A percentile compares a stretch with the other conserved stretches of the same genome.
phyloP scores from a whole-genome alignment of 2,797 vertebrate species.

The Parauchenoglanis punctatus region DNA sequence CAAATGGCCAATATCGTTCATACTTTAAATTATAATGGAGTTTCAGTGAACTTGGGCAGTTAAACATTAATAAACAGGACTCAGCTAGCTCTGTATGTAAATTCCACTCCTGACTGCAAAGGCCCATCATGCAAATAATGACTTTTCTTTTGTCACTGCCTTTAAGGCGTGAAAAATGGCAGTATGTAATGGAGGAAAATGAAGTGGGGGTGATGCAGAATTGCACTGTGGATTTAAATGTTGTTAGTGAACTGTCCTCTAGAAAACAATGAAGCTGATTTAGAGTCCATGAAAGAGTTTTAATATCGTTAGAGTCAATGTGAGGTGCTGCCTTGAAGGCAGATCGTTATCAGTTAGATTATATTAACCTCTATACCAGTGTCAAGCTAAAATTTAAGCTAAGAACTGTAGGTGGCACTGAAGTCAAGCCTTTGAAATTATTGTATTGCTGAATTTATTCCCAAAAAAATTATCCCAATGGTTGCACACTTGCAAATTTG shows the following conservation, averaged over 20 bases:
- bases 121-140: conserved; percentile 47
- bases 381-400: conserved; percentile 3
- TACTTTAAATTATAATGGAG: conserved; percentile 46
- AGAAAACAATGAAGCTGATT: conserved; percentile 47
- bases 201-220: conserved; percentile 28
- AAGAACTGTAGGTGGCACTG: background rate
- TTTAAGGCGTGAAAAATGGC: conserved; percentile 54
- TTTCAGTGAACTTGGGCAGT: conserved; percentile 49
- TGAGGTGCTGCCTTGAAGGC: conserved; percentile 38
- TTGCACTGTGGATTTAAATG: conserved; percentile 41
- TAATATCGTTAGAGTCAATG: conserved; percentile 47
- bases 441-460: background rate
- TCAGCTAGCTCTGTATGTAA: conserved; percentile 40
- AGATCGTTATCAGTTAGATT: conserved; percentile 30
- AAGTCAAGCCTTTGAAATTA: background rate
- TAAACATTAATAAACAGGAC: conserved; percentile 58
- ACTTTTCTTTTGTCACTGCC: conserved; percentile 51
- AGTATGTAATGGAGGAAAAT: conserved; percentile 42
- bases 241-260: conserved; percentile 42
- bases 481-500: background rate
- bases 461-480: too few relatives aligned
- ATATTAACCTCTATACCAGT: conserved; percentile 35
- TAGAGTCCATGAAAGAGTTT: conserved; percentile 48
- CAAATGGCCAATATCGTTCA: conserved; percentile 33
- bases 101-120: conserved; percentile 40